Evolutionary conservation across 2,888 invertebrate genomes (phyloP).

Genomic region (Calameuta idolon): DNA sequence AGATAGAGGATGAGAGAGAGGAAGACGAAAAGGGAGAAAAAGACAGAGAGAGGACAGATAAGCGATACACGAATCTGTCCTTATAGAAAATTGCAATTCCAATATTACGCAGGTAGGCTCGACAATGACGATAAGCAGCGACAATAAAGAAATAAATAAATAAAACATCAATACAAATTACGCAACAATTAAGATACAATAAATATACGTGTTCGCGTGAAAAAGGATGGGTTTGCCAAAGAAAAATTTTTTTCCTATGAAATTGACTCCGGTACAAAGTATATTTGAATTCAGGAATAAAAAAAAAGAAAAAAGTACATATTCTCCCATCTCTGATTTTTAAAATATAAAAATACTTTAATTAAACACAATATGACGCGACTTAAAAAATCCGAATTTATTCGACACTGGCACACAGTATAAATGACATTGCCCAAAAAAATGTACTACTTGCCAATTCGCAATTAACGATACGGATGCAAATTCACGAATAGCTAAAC

Average conservation of each 20-base stretch:
- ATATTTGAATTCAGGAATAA: neutral
- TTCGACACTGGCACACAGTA: neutral
- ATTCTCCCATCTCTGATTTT: neutral
- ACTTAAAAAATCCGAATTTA: neutral
- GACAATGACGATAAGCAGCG: neutral
- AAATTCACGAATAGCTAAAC: neutral
- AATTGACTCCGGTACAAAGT: neutral
- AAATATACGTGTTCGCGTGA: constrained; percentile 13
- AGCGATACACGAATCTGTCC: constrained; percentile 13
- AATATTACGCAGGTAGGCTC: neutral
- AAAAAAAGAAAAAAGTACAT: neutral
- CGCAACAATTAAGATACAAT: constrained; percentile 17
- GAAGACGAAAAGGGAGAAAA: no score
- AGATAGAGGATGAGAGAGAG: constrained; percentile 7
- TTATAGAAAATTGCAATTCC: no score
- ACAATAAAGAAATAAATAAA: neutral
- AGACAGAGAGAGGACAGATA: constrained; percentile 14
- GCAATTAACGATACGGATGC: neutral
- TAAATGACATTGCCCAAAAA: neutral
- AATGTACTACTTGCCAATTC: neutral
- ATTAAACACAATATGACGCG: neutral
- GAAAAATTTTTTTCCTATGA: constrained; percentile 16
- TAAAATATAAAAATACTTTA: neutral
- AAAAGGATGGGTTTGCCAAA: constrained; percentile 10
- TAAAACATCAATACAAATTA: neutral